Evolutionary conservation across 2,888 invertebrate genomes (phyloP), one percentile per base, ranked within the genome.

Genomic region (Microctonus hyperodae): DNA sequence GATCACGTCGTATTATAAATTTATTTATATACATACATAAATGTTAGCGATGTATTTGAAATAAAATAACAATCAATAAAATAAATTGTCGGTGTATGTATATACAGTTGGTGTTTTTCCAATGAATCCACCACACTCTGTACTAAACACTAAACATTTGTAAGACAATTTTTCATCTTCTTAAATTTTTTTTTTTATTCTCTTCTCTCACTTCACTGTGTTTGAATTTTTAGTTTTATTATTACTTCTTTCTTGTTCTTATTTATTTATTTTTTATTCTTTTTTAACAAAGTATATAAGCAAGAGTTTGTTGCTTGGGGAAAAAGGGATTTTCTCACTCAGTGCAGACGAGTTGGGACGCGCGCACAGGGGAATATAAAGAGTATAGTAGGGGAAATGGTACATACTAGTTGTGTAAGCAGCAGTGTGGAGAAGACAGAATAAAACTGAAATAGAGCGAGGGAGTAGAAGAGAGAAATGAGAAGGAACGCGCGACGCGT

Each of bases 401-500:
- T n/a, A n/a, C n/a, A n/a, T n/a, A n/a, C n/a, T n/a, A n/a, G n/a
- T n/a, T n/a, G n/a, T 22, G 23, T 50, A 64, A 64, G 58, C 61
- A 16, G 50, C 51, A n/a, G 53, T 56, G 64, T 44, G 51, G 63
- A 60, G 64, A 70, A 16, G 22, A 69, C 55, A 65, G 33, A 67
- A 56, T 40, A 25, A 53, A 64, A 55, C 22, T 48, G 31, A 60
- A 61, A 35, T n/a, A 61, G 44, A 53, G 31, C 48, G 57, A 60
- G 11, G 22, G 67, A 56, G 20, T 53, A 31, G n/a, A 40, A 61
- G 51, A 50, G 55, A 69, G 23, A 66, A 61, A 65, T 64, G 61
- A 64, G 62, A 64, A 65, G 58, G 55, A 50, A 63, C 50, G 65
- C 13, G 68, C 58, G 35, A 65, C 59, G 73, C 71, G 72, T 75